Evolutionary conservation across 1,140 invertebrate genomes (phyloP).

Genomic region (Drosophila leontia): DNA sequence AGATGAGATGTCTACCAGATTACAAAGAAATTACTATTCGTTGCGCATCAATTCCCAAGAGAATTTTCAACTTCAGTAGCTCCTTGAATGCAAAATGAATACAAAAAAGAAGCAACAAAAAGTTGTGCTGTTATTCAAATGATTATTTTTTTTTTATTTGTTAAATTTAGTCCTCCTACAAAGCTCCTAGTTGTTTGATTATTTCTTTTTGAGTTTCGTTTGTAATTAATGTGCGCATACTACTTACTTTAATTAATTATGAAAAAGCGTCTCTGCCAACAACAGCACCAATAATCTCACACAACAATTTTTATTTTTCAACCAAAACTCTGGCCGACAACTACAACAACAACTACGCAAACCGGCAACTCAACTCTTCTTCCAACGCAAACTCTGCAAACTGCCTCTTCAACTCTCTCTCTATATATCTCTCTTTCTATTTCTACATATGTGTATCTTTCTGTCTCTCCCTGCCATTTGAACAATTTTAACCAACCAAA

Average conservation of each 20-base stretch:
- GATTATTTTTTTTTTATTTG: neutral
- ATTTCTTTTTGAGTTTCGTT: conserved; percentile 6
- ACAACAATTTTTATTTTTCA: conserved; percentile 76
- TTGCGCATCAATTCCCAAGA: conserved; percentile 2
- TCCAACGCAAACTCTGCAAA: conserved; percentile 64
- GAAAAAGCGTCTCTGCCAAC: conserved; percentile 42
- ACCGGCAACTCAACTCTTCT: conserved; percentile 70
- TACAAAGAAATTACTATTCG: conserved; percentile 1
- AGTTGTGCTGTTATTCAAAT: neutral
- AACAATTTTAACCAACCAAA: conserved; percentile 45
- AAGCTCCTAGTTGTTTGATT: conserved; percentile 9
- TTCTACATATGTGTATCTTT: conserved; percentile 52
- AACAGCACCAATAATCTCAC: conserved; percentile 75
- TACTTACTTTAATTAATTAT: conserved; percentile 51
- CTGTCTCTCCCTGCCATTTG: conserved; percentile 52
- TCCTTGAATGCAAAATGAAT: conserved; percentile 13
- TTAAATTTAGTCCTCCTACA: neutral
- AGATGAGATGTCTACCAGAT: neutral
- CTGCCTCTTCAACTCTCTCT: conserved; percentile 74
- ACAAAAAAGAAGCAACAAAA: neutral
- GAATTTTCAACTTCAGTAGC: conserved; percentile 4
- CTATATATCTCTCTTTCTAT: conserved; percentile 48
- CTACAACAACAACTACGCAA: conserved; percentile 59
- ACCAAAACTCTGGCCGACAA: conserved; percentile 72
- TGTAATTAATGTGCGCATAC: conserved; percentile 22